phyloP scores from a whole-genome alignment of 1,140 invertebrate genomes.

The Mya arenaria region DNA sequence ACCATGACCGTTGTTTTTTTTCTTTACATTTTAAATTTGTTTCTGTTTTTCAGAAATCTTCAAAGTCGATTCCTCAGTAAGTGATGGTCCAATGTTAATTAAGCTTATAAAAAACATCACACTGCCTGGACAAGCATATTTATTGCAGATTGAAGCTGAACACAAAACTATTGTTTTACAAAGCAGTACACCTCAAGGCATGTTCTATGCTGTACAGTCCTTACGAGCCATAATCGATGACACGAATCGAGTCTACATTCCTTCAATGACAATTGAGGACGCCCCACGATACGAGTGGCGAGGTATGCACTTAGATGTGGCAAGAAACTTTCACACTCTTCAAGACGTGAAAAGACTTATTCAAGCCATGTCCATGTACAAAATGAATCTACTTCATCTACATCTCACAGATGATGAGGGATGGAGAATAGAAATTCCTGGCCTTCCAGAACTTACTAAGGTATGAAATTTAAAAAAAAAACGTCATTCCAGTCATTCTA shows the following conservation, averaged over 20 bases:
- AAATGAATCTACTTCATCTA: conserved; percentile 78
- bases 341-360: conserved; percentile 68
- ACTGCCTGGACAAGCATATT: too few relatives aligned
- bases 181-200: conserved; percentile 53
- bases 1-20: too few relatives aligned
- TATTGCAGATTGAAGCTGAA: too few relatives aligned
- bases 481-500: too few relatives aligned
- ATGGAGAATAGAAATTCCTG: conserved; percentile 77
- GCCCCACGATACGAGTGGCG: conserved; percentile 73
- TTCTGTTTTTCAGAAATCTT: too few relatives aligned
- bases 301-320: conserved; percentile 76
- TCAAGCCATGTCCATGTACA: conserved; percentile 76
- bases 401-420: conserved; percentile 80
- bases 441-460: conserved; percentile 75
- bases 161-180: too few relatives aligned
- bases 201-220: conserved; percentile 71
- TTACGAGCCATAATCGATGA: conserved; percentile 62
- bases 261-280: conserved; percentile 62
- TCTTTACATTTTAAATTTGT: too few relatives aligned
- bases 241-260: conserved; percentile 55
- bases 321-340: conserved; percentile 73
- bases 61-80: too few relatives aligned
- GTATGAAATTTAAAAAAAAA: too few relatives aligned
- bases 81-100: too few relatives aligned
- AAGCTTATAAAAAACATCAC: too few relatives aligned